These are phyloP conservation scores for Erethizon dorsatum DNA, from an alignment of 2,797 vertebrate genomes.

Conservation along the genomic window DNA sequence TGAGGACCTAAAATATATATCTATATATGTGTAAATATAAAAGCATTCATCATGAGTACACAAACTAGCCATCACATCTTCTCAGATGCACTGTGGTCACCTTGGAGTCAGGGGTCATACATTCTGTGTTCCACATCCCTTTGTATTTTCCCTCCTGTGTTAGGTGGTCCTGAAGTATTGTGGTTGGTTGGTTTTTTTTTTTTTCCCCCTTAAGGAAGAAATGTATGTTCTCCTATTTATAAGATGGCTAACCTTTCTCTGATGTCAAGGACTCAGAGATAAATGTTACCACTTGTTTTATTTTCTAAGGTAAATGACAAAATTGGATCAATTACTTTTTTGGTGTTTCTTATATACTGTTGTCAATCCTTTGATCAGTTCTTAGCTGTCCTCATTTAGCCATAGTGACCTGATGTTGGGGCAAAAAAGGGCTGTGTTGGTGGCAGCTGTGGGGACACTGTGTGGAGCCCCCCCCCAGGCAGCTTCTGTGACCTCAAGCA, in stretches of 20 bases:
- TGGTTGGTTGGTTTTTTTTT: neutral
- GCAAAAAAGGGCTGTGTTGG: neutral
- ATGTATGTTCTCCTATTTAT: neutral
- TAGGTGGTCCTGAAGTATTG: neutral
- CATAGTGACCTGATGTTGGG: neutral
- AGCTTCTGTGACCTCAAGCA: neutral
- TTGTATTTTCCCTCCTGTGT: neutral
- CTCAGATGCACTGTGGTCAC: neutral
- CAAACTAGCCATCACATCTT: neutral
- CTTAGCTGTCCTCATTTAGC: neutral
- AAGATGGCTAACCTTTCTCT: conserved; percentile 3
- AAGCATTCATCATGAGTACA: neutral
- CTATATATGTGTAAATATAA: neutral
- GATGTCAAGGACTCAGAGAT: neutral
- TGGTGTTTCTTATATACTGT: neutral
- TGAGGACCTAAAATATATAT: neutral
- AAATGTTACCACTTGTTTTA: neutral
- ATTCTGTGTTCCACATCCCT: neutral
- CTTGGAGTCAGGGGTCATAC: neutral
- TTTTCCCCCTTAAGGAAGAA: neutral
- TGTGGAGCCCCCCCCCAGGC: neutral
- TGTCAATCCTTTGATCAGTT: neutral
- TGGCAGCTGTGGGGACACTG: too few species aligned
- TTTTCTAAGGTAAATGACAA: neutral
- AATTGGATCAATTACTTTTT: neutral